Conservation (phyloP, 2,888 invertebrate species). For the Caenorhabditis afra region DNA sequence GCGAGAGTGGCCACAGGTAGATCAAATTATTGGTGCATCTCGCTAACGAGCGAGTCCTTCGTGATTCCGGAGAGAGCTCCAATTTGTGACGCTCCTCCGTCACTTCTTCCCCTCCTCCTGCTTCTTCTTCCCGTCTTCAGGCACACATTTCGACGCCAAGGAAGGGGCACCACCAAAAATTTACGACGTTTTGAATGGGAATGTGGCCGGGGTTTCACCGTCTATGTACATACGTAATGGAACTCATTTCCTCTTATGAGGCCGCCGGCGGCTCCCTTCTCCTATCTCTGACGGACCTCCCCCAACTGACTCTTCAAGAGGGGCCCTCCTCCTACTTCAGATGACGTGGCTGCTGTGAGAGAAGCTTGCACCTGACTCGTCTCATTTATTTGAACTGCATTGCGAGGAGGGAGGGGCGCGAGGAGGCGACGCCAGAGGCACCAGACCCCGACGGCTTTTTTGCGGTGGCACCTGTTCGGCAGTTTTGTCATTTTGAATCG, state of each 20-base stretch:
- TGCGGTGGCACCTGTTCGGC: constrained; percentile 57
- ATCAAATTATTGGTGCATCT: constrained; percentile 57
- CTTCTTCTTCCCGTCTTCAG: constrained; percentile 2
- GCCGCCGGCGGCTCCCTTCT: constrained; percentile 21
- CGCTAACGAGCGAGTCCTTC: constrained; percentile 35
- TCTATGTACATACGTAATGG: constrained; percentile 55
- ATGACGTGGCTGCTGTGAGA: constrained; percentile 16
- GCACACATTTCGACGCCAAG: constrained; percentile 18
- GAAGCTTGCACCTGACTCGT: constrained; percentile 34
- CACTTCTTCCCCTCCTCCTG: constrained; percentile 7
- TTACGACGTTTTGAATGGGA: constrained; percentile 58
- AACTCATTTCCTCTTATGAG: constrained; percentile 62
- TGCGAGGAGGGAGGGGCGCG: constrained; percentile 10
- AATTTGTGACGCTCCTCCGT: constrained; percentile 1
- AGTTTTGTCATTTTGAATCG: constrained; percentile 57
- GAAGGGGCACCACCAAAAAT: constrained; percentile 40
- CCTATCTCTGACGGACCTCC: constrained; percentile 17
- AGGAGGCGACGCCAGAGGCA: not conserved
- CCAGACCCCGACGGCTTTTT: constrained; percentile 17
- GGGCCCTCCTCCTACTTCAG: not conserved
- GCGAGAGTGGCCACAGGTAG: constrained; percentile 38
- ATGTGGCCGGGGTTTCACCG: constrained; percentile 37
- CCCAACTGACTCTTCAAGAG: constrained; percentile 10
- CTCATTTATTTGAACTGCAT: constrained; percentile 47
- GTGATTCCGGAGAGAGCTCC: not conserved